phyloP scores from a whole-genome alignment of 2,797 vertebrate genomes.

The Oreochromis mossambicus region DNA sequence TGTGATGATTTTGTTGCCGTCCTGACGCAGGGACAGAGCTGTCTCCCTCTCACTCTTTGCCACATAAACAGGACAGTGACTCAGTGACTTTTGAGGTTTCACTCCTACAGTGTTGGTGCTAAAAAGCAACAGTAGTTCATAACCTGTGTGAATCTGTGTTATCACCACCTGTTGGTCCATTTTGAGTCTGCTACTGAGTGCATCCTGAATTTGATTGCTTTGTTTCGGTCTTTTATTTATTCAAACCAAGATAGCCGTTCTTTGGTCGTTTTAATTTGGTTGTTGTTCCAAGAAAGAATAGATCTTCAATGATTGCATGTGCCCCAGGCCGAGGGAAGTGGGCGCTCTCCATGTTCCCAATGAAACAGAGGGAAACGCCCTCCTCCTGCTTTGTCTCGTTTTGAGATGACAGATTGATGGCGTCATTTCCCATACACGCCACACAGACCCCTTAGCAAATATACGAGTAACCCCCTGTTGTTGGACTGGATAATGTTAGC shows the following conservation, averaged over 20 bases:
- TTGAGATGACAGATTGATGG: not conserved
- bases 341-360: not conserved
- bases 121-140: not conserved
- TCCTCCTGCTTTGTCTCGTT: not conserved
- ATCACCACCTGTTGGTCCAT: not conserved
- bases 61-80: not conserved
- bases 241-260: not conserved
- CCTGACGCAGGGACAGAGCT: not conserved
- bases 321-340: not conserved
- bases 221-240: rapidly evolving
- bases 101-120: not conserved
- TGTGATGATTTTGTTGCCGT: not conserved
- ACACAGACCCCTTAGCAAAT: not conserved
- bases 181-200: rapidly evolving
- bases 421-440: not conserved
- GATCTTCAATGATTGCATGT: not conserved
- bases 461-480: not conserved
- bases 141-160: not conserved
- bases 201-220: not conserved
- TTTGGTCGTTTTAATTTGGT: not conserved
- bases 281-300: not conserved
- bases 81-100: not conserved
- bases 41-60: not conserved
- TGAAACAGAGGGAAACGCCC: rapidly evolving
- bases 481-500: not conserved